phyloP scores from a whole-genome alignment of 2,888 invertebrate genomes.

The Eilema depressum region DNA sequence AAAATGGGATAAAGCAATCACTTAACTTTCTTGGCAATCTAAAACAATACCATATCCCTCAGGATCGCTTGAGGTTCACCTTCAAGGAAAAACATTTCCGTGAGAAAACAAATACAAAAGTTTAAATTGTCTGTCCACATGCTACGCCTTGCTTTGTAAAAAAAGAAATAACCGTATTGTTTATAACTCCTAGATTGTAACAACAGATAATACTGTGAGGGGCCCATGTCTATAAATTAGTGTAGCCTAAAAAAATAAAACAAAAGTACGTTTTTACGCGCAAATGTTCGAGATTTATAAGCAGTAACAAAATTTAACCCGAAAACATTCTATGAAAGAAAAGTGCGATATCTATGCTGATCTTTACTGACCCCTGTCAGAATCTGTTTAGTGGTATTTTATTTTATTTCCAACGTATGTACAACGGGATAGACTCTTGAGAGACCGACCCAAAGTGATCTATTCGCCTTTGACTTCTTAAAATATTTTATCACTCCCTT shows the following conservation, averaged over 20 bases:
- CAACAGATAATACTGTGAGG: conserved; percentile 7
- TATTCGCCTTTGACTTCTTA: conserved; percentile 12
- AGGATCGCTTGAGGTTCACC: conserved; percentile 6
- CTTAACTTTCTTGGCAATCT: background rate
- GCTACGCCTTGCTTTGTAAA: conserved; percentile 11
- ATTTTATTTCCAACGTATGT: conserved; percentile 14
- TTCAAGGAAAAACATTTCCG: background rate
- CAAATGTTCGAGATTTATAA: conserved; percentile 11
- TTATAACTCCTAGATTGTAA: conserved; percentile 18
- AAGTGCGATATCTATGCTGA: conserved; percentile 21
- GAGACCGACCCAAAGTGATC: background rate
- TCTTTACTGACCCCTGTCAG: conserved; percentile 38
- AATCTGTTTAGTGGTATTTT: conserved; percentile 18
- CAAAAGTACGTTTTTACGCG: background rate
- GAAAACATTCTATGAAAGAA: conserved; percentile 19
- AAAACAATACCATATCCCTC: background rate
- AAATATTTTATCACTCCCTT: conserved; percentile 10
- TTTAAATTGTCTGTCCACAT: conserved; percentile 20
- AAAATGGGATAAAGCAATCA: background rate
- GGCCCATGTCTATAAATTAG: conserved; percentile 16
- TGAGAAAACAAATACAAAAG: conserved; percentile 16
- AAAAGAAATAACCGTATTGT: conserved; percentile 17
- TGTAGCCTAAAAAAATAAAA: conserved; percentile 5
- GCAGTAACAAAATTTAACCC: conserved; percentile 9
- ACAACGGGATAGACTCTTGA: conserved; percentile 11